phyloP scores from a whole-genome alignment of 2,888 invertebrate species.

The Dimorphilus gyrociliatus region DNA sequence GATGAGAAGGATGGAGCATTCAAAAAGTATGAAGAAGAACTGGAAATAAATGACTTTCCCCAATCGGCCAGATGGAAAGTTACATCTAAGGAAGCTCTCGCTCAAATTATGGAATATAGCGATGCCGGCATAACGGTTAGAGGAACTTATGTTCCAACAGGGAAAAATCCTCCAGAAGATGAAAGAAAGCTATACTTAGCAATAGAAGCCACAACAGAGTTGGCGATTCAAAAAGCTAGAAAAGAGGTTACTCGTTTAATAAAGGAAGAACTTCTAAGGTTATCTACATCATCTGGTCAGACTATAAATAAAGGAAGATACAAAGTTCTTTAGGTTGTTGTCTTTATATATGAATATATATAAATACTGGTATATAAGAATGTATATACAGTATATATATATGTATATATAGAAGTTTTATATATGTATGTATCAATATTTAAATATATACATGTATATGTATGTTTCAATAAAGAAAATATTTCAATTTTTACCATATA shows the following conservation, averaged over 20 bases:
- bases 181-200: constrained; percentile 90
- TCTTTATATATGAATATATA: too few species aligned
- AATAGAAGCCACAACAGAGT: constrained; percentile 93
- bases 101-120: constrained; percentile 93
- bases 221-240: constrained; percentile 47
- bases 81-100: constrained; percentile 91
- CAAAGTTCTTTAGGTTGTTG: constrained; percentile 78
- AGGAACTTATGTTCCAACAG: constrained; percentile 76
- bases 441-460: too few species aligned
- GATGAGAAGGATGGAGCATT: constrained; percentile 27
- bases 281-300: constrained; percentile 34
- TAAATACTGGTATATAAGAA: too few species aligned
- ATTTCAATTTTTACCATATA: too few species aligned
- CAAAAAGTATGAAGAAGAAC: constrained; percentile 78
- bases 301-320: constrained; percentile 67
- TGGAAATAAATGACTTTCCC: constrained; percentile 99
- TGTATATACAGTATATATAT: too few species aligned
- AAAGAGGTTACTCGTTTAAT: constrained; percentile 84
- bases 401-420: too few species aligned
- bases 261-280: constrained; percentile 85
- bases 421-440: too few species aligned
- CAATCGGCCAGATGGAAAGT: constrained; percentile 97
- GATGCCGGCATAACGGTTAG: constrained; percentile 97
- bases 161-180: constrained; percentile 50
- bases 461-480: too few species aligned